Evolutionary conservation across 2,888 invertebrate species (phyloP), one percentile per base, ranked within the genome.

Genomic region (Tipula confusa): DNA sequence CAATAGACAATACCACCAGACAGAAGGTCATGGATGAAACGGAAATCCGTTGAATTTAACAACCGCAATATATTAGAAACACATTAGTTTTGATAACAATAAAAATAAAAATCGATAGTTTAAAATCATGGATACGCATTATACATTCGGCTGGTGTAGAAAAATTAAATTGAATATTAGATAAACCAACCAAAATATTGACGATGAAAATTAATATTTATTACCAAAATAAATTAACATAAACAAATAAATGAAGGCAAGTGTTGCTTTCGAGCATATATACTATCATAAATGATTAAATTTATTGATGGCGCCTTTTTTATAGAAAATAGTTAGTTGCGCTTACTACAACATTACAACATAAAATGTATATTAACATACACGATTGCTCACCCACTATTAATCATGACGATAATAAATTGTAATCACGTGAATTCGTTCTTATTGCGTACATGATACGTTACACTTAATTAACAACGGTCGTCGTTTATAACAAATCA

Each of bases 21-120:
- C 80, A 80, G 80, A 80, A 80, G 80, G 80, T 80, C 80, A 80
- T 80, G 80, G 80, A 29, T 80, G 31, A 80, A 80, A 80, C 80
- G 80, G 80, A 80, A 80, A 80, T 80, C 80, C 80, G 80, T 29
- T 80, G 29, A 64, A 1, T 24, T 64, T 24, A 64, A 64, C 64
- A 64, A 24, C 64, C 64, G 64, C 24, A 7, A 24, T 24, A 64
- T 64, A 24, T 64, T 64, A 64, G 64, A 64, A 64, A 64, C 9
- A 64, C 24, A 64, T 64, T 64, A 64, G 64, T 64, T 9, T 24
- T 18, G 64, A 15, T 43, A 36, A 11, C 9, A 18, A 64, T 24
- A 64, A n/a, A n/a, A n/a, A 64, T 64, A 24, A 64, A 64, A 64
- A 64, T 64, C 64, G 24, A 64, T 64, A 64, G 64, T 43, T 15